These are phyloP conservation scores for Spea multiplicata DNA, from an alignment of 2,113 vertebrate species.

Conservation along the genomic window DNA sequence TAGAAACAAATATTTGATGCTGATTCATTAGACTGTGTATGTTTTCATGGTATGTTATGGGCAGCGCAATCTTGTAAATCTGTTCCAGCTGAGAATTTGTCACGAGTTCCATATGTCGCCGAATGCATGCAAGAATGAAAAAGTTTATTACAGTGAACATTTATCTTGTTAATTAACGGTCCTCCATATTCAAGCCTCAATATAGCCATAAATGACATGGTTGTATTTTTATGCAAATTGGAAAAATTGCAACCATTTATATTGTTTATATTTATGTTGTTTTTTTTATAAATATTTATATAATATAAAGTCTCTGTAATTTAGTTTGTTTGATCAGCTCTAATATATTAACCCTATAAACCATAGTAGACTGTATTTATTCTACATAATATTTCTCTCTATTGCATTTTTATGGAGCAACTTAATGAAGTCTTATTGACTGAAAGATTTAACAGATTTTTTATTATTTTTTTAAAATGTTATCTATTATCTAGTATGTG, in stretches of 20 bases:
- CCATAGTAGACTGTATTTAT: neutral
- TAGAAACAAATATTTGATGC: too few species aligned
- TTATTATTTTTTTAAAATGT: too few species aligned
- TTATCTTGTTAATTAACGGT: too few species aligned
- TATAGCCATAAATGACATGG: neutral
- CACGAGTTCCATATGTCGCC: neutral
- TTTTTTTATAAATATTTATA: too few species aligned
- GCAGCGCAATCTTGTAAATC: neutral
- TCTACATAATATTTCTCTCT: neutral
- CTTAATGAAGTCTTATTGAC: neutral
- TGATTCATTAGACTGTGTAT: neutral
- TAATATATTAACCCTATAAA: neutral
- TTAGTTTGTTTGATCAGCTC: slow-evolving; percentile 12
- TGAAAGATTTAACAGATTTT: neutral
- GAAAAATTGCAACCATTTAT: neutral
- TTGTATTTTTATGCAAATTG: slow-evolving; percentile 2
- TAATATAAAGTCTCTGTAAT: neutral
- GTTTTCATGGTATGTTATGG: neutral
- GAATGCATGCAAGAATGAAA: neutral
- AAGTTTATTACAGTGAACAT: neutral
- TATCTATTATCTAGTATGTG: too few species aligned
- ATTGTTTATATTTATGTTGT: neutral
- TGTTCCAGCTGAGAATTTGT: slow-evolving; percentile 14
- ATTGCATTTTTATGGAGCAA: neutral
- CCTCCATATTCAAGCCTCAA: neutral